These are phyloP conservation scores for Sarcophilus harrisii DNA, from an alignment of 2,797 vertebrate genomes.

Conservation along the genomic window DNA sequence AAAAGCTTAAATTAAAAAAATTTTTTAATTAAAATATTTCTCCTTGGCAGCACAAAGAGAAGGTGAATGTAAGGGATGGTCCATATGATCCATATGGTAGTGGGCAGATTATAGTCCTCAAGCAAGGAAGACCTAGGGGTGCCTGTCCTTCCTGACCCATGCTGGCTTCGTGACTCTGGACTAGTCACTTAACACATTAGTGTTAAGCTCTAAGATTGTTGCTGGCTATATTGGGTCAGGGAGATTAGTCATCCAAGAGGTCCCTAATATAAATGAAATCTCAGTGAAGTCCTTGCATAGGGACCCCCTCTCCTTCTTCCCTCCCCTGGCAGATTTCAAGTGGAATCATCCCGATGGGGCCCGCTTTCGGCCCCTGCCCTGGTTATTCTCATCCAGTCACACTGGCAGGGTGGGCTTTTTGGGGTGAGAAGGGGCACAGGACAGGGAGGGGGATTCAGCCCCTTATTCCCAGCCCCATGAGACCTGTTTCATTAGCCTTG, in stretches of 20 bases:
- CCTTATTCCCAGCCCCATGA: background rate
- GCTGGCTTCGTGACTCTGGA: background rate
- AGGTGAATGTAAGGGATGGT: background rate
- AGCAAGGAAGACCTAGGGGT: background rate
- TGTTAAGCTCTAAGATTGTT: background rate
- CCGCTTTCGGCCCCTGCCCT: background rate
- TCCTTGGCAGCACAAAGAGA: background rate
- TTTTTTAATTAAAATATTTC: background rate
- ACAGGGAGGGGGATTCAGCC: background rate
- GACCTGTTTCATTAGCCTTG: background rate
- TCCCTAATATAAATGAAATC: background rate
- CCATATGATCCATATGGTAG: background rate
- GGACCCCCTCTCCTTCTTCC: background rate
- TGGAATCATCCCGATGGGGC: background rate
- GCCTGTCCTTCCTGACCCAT: background rate
- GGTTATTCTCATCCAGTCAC: background rate
- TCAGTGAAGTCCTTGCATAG: background rate
- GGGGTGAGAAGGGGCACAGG: background rate
- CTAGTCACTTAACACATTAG: background rate
- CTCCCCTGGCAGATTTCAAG: background rate
- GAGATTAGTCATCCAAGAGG: background rate
- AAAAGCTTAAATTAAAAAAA: no score
- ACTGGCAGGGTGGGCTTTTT: background rate
- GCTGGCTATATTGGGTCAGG: background rate
- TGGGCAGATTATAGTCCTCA: background rate